Conservation (phyloP, 2,888 invertebrate genomes). For the Tenthredo livida region DNA sequence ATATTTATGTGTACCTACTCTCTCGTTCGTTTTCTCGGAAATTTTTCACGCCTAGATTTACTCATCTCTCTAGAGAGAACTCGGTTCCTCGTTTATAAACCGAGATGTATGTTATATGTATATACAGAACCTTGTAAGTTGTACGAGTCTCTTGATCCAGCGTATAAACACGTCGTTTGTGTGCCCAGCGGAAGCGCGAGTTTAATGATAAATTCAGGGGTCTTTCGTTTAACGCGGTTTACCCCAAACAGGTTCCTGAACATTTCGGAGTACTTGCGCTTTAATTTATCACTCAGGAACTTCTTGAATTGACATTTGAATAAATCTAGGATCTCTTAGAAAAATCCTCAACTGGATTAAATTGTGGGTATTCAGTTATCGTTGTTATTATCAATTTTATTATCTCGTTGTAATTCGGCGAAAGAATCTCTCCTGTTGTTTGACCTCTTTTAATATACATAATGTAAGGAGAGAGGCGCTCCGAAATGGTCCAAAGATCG, state of each 20-base stretch:
- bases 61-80: not conserved
- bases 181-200: conserved; percentile 26
- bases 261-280: conserved; percentile 21
- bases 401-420: not conserved
- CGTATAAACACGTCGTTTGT: conserved; percentile 39
- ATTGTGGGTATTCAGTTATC: not conserved
- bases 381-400: not conserved
- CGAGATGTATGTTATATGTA: not conserved
- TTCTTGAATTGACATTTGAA: not conserved
- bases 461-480: conserved; percentile 2
- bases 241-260: not conserved
- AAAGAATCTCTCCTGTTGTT: not conserved
- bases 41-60: conserved; percentile 1
- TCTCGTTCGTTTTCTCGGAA: not conserved
- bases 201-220: conserved; percentile 39
- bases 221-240: conserved; percentile 35
- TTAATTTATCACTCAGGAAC: not conserved
- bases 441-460: not conserved
- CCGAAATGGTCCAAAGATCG: not conserved
- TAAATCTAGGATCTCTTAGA: not conserved
- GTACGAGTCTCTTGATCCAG: too few relatives aligned
- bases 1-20: not conserved
- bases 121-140: not conserved
- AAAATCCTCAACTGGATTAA: not conserved
- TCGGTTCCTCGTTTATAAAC: not conserved